phyloP scores from a whole-genome alignment of 2,113 vertebrate species.

The Alosa alosa region DNA sequence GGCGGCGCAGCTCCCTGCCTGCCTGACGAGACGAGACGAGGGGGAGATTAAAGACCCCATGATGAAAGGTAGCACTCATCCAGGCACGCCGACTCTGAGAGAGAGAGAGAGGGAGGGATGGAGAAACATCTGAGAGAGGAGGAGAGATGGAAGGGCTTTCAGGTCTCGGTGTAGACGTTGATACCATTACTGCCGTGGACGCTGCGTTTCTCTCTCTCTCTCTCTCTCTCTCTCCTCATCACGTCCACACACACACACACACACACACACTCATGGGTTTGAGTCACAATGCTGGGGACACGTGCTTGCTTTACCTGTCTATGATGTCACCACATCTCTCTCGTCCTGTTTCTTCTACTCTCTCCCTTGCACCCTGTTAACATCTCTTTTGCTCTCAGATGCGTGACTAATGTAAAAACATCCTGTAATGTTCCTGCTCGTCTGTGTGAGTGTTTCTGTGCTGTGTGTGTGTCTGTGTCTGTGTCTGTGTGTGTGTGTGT shows the following conservation, averaged over 20 bases:
- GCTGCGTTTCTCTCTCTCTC: not conserved
- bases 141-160: conserved; percentile 38
- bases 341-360: not conserved
- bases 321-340: not conserved
- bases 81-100: not conserved
- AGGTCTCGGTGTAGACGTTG: conserved; percentile 21
- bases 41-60: conserved; percentile 44
- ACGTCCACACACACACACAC: not conserved
- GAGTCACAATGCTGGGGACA: not conserved
- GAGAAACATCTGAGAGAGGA: conserved; percentile 36
- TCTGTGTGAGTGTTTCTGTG: not conserved
- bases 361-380: not conserved
- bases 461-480: conserved; percentile 19
- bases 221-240: too few species aligned
- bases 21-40: conserved; percentile 42
- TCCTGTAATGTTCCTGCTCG: not conserved
- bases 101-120: not conserved
- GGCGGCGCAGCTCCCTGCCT: not conserved
- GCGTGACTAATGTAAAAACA: not conserved
- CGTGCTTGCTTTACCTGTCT: not conserved
- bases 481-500: not conserved
- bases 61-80: conserved; percentile 48
- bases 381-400: not conserved
- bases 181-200: conserved; percentile 7
- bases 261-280: not conserved